Percentiles rank a stretch among this genome's conserved stretches.
phyloP scores from a whole-genome alignment of 2,797 vertebrate species.

The Apogon talboti region DNA sequence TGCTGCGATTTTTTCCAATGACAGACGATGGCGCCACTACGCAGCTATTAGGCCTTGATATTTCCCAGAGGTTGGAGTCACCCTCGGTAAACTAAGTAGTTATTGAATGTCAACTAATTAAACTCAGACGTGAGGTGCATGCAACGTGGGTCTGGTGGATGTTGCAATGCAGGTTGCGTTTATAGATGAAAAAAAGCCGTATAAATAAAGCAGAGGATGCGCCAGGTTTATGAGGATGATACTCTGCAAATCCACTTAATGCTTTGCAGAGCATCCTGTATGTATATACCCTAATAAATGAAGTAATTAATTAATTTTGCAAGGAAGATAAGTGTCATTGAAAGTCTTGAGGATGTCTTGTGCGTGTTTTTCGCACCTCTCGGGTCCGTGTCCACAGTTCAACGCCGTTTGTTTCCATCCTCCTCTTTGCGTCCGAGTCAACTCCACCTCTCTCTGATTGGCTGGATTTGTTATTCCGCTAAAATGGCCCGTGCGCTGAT shows the following conservation, averaged over 20 bases:
- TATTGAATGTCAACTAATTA: conserved; percentile 78
- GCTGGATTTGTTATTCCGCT: conserved; percentile 90
- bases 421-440: conserved; percentile 60
- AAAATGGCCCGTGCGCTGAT: conserved; percentile 86
- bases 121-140: conserved; percentile 69
- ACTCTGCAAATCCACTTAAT: not conserved
- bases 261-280: too few species aligned
- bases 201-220: too few species aligned
- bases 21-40: conserved; percentile 94
- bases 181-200: too few species aligned
- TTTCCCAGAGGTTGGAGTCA: conserved; percentile 68
- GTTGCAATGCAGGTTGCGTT: conserved; percentile 48
- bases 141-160: conserved; percentile 7
- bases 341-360: not conserved
- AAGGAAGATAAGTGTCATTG: too few species aligned
- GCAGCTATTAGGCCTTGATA: conserved; percentile 77
- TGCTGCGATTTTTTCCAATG: conserved; percentile 77
- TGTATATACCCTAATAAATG: too few species aligned
- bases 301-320: too few species aligned
- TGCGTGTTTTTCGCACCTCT: conserved; percentile 16
- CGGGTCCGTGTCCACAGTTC: conserved; percentile 28
- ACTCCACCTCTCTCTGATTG: conserved; percentile 82
- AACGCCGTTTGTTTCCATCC: conserved; percentile 70
- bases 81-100: conserved; percentile 68
- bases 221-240: not conserved